Percentiles rank a stretch among this genome's conserved stretches.
Conservation (phyloP, 2,797 vertebrate species). For the Dendrocincla fuliginosa region DNA sequence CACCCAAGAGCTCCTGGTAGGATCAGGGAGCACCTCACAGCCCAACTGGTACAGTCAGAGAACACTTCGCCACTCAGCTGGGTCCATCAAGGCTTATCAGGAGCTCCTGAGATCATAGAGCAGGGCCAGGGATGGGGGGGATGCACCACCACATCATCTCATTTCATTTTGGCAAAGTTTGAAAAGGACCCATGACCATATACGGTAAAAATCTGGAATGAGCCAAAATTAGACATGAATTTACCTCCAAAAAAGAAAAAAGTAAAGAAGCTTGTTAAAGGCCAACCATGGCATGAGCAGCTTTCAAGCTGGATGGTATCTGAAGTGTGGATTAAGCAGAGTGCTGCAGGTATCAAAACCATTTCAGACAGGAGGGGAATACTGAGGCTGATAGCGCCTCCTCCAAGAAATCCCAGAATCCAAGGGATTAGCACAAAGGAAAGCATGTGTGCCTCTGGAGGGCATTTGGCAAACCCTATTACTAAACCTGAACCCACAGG, state of each 20-base stretch:
- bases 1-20: neutral
- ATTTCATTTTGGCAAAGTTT: neutral
- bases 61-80: neutral
- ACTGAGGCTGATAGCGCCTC: neutral
- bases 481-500: too few species aligned
- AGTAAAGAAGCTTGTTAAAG: neutral
- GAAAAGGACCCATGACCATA: slow-evolving; percentile 53
- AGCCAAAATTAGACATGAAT: neutral
- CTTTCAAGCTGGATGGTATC: neutral
- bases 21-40: neutral
- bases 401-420: neutral
- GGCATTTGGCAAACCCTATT: too few species aligned
- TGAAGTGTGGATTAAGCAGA: neutral
- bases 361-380: neutral
- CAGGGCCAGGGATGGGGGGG: neutral
- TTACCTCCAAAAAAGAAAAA: neutral
- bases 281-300: neutral
- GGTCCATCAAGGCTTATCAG: neutral
- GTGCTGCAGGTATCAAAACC: neutral
- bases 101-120: neutral
- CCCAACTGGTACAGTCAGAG: neutral
- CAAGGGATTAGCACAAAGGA: too few species aligned
- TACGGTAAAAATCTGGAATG: slow-evolving; percentile 30
- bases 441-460: too few species aligned
- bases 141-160: neutral